Evolutionary conservation across 2,797 vertebrate genomes (phyloP), one percentile per base, ranked within the genome.

Genomic region (Vespertilio murinus): DNA sequence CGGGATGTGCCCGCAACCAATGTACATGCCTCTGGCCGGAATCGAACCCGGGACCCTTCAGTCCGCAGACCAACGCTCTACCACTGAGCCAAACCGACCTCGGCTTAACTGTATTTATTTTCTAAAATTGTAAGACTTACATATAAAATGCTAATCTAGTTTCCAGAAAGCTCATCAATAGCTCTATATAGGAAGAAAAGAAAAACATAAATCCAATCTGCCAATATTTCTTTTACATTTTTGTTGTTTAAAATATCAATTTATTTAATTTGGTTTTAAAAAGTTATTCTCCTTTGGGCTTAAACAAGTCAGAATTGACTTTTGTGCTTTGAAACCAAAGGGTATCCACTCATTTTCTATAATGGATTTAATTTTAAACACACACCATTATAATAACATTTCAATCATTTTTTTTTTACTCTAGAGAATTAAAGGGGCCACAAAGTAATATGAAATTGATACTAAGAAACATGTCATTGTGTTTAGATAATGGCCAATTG

Each of bases 321-420:
- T 77, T 14, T 88, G 18, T 87, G 10, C 17, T 89, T 82, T 93
- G 40, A 8, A 94, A 40, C 17, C 52, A 59, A 94, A 92, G 49
- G 14, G 42, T 35, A 69, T 0, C 2, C 35, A 78, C 54, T 93
- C 17, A 25, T 86, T 93, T 91, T 69, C 38, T 83, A 3, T 75
- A 77, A 69, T 18, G 71, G 40, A 70, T n/a, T 23, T 86, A 80
- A 88, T 82, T 85, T 93, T 88, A 54, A 69, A 6, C 75, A 81
- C 23, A 40, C 1, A 75, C 12, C 47, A 74, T 35, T 64, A 86
- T 33, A 13, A 35, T 78, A 81, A 70, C 69, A 93, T 92, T 56
- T 28, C 56, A 85, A n/a, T 92, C 2, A 71, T 84, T 95, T 95
- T 81, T 42, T 30, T 92, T 30, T 92, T 93, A 73, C 5, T 94